Percentiles rank a stretch among this genome's conserved stretches.
Conservation (phyloP, 2,888 invertebrate genomes). For the Abrostola triplasia region DNA sequence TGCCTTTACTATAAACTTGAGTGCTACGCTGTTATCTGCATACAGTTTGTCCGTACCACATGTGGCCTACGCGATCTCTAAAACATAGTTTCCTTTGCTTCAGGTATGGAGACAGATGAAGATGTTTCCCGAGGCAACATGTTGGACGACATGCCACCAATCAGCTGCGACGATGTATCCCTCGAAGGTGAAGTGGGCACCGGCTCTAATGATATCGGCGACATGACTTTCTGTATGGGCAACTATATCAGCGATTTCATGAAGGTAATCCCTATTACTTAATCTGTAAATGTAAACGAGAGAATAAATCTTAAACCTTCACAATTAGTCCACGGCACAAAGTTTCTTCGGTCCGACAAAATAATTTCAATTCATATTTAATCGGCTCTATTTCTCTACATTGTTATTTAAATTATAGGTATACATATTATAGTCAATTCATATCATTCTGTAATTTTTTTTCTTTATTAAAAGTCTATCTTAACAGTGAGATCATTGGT, state of each 20-base stretch:
- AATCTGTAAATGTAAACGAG: neutral
- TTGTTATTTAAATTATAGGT: too few species aligned
- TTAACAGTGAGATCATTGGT: too few species aligned
- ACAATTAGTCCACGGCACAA: too few species aligned
- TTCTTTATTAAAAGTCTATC: too few species aligned
- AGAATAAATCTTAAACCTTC: too few species aligned
- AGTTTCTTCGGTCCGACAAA: too few species aligned
- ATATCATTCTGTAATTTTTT: too few species aligned
- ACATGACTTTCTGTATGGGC: constrained; percentile 95
- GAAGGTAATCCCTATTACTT: constrained; percentile 85
- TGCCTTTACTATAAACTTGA: too few species aligned
- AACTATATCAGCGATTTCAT: constrained; percentile 95
- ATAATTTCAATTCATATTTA: too few species aligned
- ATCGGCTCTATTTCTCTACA: too few species aligned
- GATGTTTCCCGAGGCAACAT: constrained; percentile 71
- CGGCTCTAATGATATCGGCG: constrained; percentile 90
- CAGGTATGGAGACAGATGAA: constrained; percentile 79
- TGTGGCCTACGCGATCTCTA: neutral
- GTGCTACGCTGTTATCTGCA: neutral
- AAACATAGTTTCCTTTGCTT: constrained; percentile 3
- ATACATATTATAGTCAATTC: too few species aligned
- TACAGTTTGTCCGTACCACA: too few species aligned
- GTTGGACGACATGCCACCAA: constrained; percentile 80
- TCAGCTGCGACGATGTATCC: constrained; percentile 70
- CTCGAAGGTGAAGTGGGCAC: constrained; percentile 73